Evolutionary conservation across 2,797 vertebrate genomes (phyloP), one percentile per base, ranked within the genome.

Genomic region (Sylvia borin): DNA sequence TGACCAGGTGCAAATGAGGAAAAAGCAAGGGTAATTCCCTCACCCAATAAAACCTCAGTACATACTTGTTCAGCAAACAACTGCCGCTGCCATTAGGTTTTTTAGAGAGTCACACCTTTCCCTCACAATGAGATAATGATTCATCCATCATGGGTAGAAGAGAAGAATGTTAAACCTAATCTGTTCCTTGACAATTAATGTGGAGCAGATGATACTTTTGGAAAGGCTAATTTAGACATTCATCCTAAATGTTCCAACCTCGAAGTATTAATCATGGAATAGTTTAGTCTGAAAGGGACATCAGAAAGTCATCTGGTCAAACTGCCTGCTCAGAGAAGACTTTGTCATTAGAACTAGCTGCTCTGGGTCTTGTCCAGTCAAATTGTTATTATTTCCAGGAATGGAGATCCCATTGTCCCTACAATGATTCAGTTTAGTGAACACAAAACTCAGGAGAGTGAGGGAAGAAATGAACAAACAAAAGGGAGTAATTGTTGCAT

Each of bases 151-250:
- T 1, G 15, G 43, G 43, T 36, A 60, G 32, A 65, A 29, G 57
- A 55, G 34, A 83, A 83, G 43, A 45, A 19, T 51, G 31, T 50
- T 65, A 47, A 48, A 47, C 0, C 2, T 66, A 80, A 82, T 60
- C 60, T 8, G 13, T 36, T 86, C 47, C 55, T 84, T 70, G 25
- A 55, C 55, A 66, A 55, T 93, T 93, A 78, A 78, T 67, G 60
- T 48, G 58, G 22, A 92, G 48, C 38, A 76, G 67, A 34, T 47
- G 24, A 88, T 84, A 67, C 32, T 62, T 90, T 62, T 73, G 36
- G 85, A 92, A 88, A 90, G 48, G 64, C 60, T 94, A 86, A 88
- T 88, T 85, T 87, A 60, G 58, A 87, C 70, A 67, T 76, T 87
- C 36, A 60, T 67, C 40, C 48, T 90, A 20, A 58, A 73, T 82